phyloP scores from a whole-genome alignment of 2,113 vertebrate genomes.

The Pseudopipra pipra region DNA sequence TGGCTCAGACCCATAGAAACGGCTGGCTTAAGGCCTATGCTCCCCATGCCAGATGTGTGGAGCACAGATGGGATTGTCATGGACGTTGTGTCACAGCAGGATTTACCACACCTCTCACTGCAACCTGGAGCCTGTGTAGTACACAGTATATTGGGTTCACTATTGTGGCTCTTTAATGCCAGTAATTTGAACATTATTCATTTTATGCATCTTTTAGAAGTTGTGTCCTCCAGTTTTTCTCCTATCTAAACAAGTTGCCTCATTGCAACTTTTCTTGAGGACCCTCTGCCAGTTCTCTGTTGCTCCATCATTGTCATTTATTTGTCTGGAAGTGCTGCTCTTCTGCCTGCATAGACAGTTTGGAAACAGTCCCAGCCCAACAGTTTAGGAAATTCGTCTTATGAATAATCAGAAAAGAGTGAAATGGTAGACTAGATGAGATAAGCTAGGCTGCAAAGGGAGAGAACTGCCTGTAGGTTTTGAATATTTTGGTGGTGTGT shows the following conservation, averaged over 20 bases:
- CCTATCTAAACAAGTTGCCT: not conserved
- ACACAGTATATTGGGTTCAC: not conserved
- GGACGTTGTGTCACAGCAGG: not conserved
- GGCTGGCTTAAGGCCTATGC: not conserved
- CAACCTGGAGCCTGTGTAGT: not conserved
- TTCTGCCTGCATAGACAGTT: not conserved
- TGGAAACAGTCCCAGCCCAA: not conserved
- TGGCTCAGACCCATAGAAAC: not conserved
- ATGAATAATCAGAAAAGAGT: not conserved
- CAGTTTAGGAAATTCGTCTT: not conserved
- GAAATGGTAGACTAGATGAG: not conserved
- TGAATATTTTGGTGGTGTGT: not conserved
- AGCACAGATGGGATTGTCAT: not conserved
- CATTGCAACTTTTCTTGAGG: not conserved
- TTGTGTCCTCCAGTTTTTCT: not conserved
- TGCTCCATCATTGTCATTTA: not conserved
- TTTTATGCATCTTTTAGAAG: not conserved
- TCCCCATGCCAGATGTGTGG: accelerated
- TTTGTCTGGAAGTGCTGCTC: not conserved
- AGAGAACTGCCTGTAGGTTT: not conserved
- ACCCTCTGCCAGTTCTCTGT: not conserved
- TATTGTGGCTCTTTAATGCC: not conserved
- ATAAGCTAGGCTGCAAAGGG: not conserved
- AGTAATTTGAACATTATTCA: not conserved
- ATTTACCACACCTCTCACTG: not conserved